Evolutionary conservation across 2,888 invertebrate genomes (phyloP).

Genomic region (Myathropa florea): DNA sequence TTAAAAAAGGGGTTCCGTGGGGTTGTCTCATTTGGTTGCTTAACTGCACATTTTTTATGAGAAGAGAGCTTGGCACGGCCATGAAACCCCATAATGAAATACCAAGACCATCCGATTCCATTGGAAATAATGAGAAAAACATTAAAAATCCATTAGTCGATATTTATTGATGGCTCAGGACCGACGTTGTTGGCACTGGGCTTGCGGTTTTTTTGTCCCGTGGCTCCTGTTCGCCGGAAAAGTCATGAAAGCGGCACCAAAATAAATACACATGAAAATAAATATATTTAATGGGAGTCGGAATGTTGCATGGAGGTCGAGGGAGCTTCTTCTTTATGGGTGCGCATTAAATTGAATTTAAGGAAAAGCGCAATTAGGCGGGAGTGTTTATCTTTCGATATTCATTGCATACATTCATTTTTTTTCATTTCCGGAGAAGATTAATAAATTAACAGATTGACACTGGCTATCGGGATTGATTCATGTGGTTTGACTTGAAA

Average conservation of each 20-base stretch:
- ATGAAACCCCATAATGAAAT: constrained; percentile 49
- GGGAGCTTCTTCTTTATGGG: constrained; percentile 34
- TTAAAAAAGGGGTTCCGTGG: not conserved
- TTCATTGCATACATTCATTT: not conserved
- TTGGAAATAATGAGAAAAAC: constrained; percentile 70
- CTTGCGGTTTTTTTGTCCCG: constrained; percentile 48
- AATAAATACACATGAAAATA: constrained; percentile 41
- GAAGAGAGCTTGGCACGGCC: not conserved
- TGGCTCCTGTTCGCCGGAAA: constrained; percentile 13
- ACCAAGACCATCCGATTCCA: constrained; percentile 58
- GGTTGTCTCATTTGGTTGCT: not conserved
- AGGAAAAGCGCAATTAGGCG: constrained; percentile 33
- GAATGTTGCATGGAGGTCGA: constrained; percentile 24
- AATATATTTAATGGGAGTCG: constrained; percentile 31
- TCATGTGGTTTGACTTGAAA: too few species aligned
- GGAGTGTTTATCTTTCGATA: constrained; percentile 7
- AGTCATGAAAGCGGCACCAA: constrained; percentile 20
- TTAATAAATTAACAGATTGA: constrained; percentile 3
- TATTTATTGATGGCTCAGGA: constrained; percentile 63
- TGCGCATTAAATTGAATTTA: constrained; percentile 48
- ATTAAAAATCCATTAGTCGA: constrained; percentile 71
- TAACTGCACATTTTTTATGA: not conserved
- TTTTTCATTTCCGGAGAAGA: not conserved
- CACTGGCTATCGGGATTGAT: not conserved
- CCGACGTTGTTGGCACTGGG: constrained; percentile 54